Evolutionary conservation across 2,113 vertebrate genomes (phyloP), one percentile per base, ranked within the genome.

Genomic region (Cavia aperea): DNA sequence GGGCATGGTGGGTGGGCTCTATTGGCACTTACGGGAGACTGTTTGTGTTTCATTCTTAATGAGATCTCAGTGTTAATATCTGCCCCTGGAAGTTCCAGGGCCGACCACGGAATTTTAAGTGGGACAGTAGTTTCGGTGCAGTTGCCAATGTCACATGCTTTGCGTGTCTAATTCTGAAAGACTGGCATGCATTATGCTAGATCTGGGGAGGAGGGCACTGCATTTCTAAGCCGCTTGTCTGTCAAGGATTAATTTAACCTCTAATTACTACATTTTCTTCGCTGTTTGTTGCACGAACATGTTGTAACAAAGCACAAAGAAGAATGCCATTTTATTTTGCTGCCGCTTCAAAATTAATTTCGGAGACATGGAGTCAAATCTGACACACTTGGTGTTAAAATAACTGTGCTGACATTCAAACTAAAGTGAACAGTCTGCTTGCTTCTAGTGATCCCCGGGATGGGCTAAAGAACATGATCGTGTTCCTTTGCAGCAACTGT

Each of bases 161-260:
- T 96, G 97, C 93, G 92, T 97, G 96, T 96, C 84, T 96, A 36
- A 93, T 97, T 96, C 96, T 95, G 96, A 96, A 96, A 95, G 96
- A 94, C 97, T 97, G 96, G 96, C 94, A 92, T 95, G 97, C 95
- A 90, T 96, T 96, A 79, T 93, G 93, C 95, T 95, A 36, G 90
- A 96, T 96, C 97, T 97, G 95, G 94, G 96, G 96, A 96, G 96
- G 97, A 97, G 96, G 94, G 94, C 97, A 93, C 94, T 73, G 97
- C 62, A 91, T 97, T 96, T 93, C 97, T 97, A 97, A 97, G 95
- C 96, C 46, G 91, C 97, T 95, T 98, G 97, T 98, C 97, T 98
- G 97, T 97, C 97, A 97, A 97, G 97, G 96, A 98, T 98, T 98
- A 97, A 98, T 97, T 98, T 97, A 98, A 97, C 97, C 97, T 98